Evolutionary conservation across 1,140 invertebrate species (phyloP).

Genomic region (Aricia agestis): DNA sequence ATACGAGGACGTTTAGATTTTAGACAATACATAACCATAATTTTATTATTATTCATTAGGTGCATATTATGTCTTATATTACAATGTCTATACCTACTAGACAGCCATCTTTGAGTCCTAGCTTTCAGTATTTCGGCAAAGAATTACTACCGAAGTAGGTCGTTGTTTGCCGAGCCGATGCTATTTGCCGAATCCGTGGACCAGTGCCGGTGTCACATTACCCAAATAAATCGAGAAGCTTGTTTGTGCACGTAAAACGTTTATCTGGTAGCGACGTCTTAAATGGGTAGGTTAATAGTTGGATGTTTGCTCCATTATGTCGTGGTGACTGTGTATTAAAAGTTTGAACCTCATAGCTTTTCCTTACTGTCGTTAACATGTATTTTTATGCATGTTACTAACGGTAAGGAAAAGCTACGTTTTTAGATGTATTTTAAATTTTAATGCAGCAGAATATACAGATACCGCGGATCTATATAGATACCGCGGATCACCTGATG

Average conservation of each 20-base stretch:
- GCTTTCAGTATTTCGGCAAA: neutral
- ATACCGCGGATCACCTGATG: too few species aligned
- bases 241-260: conserved; percentile 50
- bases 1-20: too few species aligned
- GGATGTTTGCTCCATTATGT: conserved; percentile 4
- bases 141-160: neutral
- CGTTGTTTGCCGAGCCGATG: conserved; percentile 53
- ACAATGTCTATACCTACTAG: too few species aligned
- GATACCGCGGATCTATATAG: too few species aligned
- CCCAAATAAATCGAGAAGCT: conserved; percentile 53
- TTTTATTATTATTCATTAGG: too few species aligned
- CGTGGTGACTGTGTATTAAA: neutral
- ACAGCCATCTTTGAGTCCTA: too few species aligned
- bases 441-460: too few species aligned
- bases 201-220: conserved; percentile 58
- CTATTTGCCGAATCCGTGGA: conserved; percentile 55
- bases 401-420: too few species aligned
- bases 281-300: conserved; percentile 39
- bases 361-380: neutral
- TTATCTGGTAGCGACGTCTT: conserved; percentile 46
- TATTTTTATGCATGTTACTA: too few species aligned
- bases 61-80: too few species aligned
- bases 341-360: neutral
- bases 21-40: too few species aligned
- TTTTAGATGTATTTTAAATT: too few species aligned